Evolutionary conservation across 2,888 invertebrate species (phyloP), one percentile per base, ranked within the genome.

Genomic region (Catocala fraxini): DNA sequence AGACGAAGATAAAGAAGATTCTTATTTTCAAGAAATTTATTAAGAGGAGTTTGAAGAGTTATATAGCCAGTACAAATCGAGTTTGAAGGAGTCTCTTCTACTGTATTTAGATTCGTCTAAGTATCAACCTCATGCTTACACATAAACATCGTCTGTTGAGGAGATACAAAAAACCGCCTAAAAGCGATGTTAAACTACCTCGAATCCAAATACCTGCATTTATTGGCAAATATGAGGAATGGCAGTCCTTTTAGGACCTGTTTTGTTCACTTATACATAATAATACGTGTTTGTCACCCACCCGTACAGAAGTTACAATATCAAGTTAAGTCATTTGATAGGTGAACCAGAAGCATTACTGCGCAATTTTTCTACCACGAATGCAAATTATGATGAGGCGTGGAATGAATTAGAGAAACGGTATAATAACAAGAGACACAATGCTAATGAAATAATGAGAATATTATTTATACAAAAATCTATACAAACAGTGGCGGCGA

Each of bases 381-480:
- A 1, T 15, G 2, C 15, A 15, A 15, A 2, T 15, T 15, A 0
- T 15, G 15, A 1, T 15, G 15, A 15, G 15, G 15, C 15, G 0
- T 15, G 15, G 15, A 15, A 15, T 15, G 15, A 61, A 49, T 39
- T 64, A 49, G 39, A 43, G 3, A 54, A 55, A 10, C 39, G 60
- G 7, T 67, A 67, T 10, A 58, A 56, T 25, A 68, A 68, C 12
- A 64, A 64, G 15, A 39, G 63, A 13, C 58, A 48, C 33, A 61
- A 56, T 10, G 55, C 48, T 11, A 61, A 64, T 12, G 61, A 53
- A 9, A 64, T 68, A 9, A 15, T 64, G 43, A 67, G 57, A 25
- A 15, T 9, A 7, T 45, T 60, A 11, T 56, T 67, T 46, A 11
- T 49, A 11, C 64, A 61, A 56, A 60, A 57, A 47, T 12, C 25